A percentile compares a stretch with the other conserved stretches of the same genome.
These are phyloP conservation scores for Lanius collurio DNA, from an alignment of 2,113 vertebrate species.

Conservation along the genomic window DNA sequence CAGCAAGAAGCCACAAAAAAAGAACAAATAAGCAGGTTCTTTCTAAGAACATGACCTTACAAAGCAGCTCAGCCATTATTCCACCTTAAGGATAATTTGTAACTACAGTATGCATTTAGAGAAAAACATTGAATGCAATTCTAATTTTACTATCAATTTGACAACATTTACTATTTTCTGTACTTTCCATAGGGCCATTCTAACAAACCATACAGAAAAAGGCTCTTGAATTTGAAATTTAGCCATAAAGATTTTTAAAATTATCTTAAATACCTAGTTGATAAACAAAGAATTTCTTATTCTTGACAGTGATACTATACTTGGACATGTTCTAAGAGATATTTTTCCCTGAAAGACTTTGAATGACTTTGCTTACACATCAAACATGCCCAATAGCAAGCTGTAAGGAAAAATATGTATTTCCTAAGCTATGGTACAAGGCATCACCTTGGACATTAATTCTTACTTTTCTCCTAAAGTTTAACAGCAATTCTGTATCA, in stretches of 20 bases:
- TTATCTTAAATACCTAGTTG: not conserved
- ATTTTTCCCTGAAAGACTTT: not conserved
- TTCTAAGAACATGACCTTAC: not conserved
- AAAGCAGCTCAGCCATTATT: not conserved
- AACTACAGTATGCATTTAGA: not conserved
- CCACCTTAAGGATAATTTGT: not conserved
- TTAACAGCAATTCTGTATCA: not conserved
- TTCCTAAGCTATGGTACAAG: not conserved
- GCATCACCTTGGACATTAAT: not conserved
- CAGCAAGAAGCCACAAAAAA: not conserved
- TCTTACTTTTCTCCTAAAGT: not conserved
- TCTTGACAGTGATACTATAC: not conserved
- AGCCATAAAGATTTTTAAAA: not conserved
- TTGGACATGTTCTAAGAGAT: not conserved
- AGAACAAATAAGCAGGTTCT: not conserved
- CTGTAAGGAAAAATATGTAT: not conserved
- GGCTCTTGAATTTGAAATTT: not conserved
- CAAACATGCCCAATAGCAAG: not conserved
- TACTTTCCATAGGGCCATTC: not conserved
- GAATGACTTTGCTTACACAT: not conserved
- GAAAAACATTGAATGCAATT: not conserved
- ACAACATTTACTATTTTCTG: not conserved
- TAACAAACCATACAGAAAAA: not conserved
- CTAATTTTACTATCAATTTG: not conserved
- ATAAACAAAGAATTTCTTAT: not conserved